Evolutionary conservation across 2,113 vertebrate genomes (phyloP), one percentile per base, ranked within the genome.

Genomic region (Neotragus moschatus): DNA sequence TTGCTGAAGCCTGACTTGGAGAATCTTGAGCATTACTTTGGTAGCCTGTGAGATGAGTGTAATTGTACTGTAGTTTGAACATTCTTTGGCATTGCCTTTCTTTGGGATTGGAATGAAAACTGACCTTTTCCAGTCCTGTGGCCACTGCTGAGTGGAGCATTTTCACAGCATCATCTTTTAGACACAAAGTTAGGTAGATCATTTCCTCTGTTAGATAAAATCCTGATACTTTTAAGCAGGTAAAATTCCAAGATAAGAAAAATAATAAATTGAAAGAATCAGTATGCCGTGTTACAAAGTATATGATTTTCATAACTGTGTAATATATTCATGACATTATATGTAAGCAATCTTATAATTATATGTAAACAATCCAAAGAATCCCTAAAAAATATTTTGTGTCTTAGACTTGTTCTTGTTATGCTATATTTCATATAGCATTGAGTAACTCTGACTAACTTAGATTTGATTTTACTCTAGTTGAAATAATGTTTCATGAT

Each of bases 401-500:
- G 75, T 66, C 33, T 91, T 86, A 82, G 6, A 63, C 19, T 97
- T 85, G 17, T 43, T 94, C 7, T 49, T 88, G 19, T 86, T 93
- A 87, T 26, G 9, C 14, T 58, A 1, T 43, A 55, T 39, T 93
- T 79, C 88, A 61, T 91, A n/a, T 81, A 86, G 30, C 28, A 95
- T 73, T 56, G 17, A 51, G 47, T 88, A 91, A n/a, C 2, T n/a
- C 80, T 89, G 73, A 53, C 33, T 87, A 49, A 55, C 47, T 94
- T 93, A 79, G 5, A 33, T 60, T 33, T 51, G 28, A 90, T 96
- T 94, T 26, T 12, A 77, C 15, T 88, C 87, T 33, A 90, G 16
- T 39, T 94, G 43, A 89, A 97, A 93, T 87, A 49, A 92, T 45
- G 10, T 49, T 89, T 93, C 39, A 80, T 25, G 75, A 77, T 88